Evolutionary conservation across 1,140 invertebrate genomes (phyloP).

Genomic region (Drosophila funebris): DNA sequence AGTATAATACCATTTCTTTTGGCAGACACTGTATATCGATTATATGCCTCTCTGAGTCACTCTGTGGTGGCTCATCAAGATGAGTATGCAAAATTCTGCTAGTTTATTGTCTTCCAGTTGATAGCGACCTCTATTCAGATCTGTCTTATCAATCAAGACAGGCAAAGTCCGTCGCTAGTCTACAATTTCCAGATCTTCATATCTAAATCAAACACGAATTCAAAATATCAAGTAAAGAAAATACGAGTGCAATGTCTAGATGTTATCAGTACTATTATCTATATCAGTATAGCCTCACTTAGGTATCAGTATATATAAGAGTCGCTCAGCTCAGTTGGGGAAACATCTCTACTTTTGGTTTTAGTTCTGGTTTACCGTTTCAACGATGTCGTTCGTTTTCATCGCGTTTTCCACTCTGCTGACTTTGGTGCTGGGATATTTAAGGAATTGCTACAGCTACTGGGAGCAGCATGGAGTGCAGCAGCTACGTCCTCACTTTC

Average conservation of each 20-base stretch:
- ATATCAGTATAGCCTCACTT: no score
- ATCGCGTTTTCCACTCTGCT: constrained; percentile 14
- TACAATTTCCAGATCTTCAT: no score
- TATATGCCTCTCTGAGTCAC: no score
- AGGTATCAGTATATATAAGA: not conserved
- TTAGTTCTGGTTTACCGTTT: not conserved
- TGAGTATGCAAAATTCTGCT: no score
- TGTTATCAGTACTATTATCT: not conserved
- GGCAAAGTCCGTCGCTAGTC: no score
- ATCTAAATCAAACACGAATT: no score
- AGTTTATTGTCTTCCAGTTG: no score
- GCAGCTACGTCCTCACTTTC: constrained; percentile 37
- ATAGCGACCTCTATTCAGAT: no score
- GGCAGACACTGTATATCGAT: no score
- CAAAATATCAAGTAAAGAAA: not conserved
- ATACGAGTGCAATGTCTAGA: not conserved
- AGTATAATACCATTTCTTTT: no score
- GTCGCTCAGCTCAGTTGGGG: not conserved
- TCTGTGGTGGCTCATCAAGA: no score
- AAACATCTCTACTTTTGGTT: not conserved
- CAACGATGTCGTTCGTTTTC: constrained; percentile 11
- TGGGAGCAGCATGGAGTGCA: constrained; percentile 37
- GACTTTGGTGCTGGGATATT: constrained; percentile 21
- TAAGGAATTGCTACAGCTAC: constrained; percentile 33
- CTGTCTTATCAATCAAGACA: not conserved